Evolutionary conservation across 1,140 invertebrate genomes (phyloP).

Genomic region (Dysdera silvatica): DNA sequence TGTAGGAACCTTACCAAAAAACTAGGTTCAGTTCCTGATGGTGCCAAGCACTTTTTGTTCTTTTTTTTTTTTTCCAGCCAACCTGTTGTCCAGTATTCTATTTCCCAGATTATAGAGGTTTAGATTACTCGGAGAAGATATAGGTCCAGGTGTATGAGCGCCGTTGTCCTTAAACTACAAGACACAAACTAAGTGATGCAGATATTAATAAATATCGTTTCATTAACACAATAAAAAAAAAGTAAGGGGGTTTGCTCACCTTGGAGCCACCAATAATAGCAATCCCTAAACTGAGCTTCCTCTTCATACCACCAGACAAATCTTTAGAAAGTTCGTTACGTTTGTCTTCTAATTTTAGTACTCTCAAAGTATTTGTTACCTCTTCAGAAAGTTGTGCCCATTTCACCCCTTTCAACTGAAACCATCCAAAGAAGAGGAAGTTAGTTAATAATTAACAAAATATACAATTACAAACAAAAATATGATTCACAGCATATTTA

Average conservation of each 20-base stretch:
- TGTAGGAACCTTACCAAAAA: too few relatives aligned
- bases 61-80: background rate
- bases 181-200: too few relatives aligned
- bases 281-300: conserved; percentile 79
- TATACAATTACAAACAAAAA: background rate
- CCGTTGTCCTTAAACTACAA: too few relatives aligned
- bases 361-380: conserved; percentile 35
- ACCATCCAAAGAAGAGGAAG: background rate
- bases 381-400: conserved; percentile 7
- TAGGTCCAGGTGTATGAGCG: too few relatives aligned
- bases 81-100: too few relatives aligned
- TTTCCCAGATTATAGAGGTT: too few relatives aligned
- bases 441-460: background rate
- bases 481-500: too few relatives aligned
- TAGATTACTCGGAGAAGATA: too few relatives aligned
- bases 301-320: conserved; percentile 75
- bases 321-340: conserved; percentile 58
- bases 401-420: conserved; percentile 17
- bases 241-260: conserved; percentile 32
- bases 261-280: conserved; percentile 62
- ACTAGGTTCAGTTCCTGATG: too few relatives aligned
- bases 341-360: conserved; percentile 53
- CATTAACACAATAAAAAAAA: background rate
- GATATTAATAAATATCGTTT: background rate
- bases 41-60: conserved; percentile 16